phyloP scores from a whole-genome alignment of 2,888 invertebrate genomes.

The Limulus polyphemus region DNA sequence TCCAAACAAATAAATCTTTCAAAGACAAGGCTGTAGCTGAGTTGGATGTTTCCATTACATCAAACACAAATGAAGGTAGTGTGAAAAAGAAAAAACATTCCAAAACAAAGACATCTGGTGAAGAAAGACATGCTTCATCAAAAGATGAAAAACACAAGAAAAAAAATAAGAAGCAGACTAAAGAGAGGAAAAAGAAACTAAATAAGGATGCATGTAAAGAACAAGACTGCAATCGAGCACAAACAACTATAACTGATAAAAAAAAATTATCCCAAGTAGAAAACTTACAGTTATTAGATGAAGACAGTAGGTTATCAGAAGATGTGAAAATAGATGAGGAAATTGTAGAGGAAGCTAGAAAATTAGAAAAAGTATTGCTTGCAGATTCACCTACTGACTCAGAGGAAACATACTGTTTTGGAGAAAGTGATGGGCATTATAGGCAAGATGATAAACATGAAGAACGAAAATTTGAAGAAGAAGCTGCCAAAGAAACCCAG shows the following conservation, averaged over 20 bases:
- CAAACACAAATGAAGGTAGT: too few species aligned
- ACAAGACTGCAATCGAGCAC: too few species aligned
- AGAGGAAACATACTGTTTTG: slow-evolving; percentile 19
- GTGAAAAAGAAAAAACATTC: not conserved
- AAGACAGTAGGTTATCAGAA: slow-evolving; percentile 22
- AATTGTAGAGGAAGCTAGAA: slow-evolving; percentile 17
- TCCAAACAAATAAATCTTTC: not conserved
- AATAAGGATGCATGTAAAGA: too few species aligned
- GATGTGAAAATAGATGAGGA: slow-evolving; percentile 19
- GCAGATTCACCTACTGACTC: slow-evolving; percentile 7
- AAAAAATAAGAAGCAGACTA: slow-evolving; percentile 11
- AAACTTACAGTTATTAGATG: slow-evolving; percentile 3
- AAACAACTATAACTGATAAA: too few species aligned
- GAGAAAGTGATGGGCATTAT: slow-evolving; percentile 10
- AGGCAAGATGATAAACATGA: slow-evolving; percentile 16
- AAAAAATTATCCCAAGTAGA: too few species aligned
- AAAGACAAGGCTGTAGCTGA: not conserved
- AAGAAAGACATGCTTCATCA: slow-evolving; percentile 3
- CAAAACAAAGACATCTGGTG: not conserved
- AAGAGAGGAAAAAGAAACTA: slow-evolving; percentile 20
- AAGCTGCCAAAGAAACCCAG: slow-evolving; percentile 28
- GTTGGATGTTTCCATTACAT: not conserved
- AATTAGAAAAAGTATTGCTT: slow-evolving; percentile 19
- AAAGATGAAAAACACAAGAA: slow-evolving; percentile 17
- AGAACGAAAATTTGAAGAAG: slow-evolving; percentile 25